These are phyloP conservation scores for Drosophila punjabiensis DNA, from an alignment of 1,140 invertebrate species.

Conservation along the genomic window DNA sequence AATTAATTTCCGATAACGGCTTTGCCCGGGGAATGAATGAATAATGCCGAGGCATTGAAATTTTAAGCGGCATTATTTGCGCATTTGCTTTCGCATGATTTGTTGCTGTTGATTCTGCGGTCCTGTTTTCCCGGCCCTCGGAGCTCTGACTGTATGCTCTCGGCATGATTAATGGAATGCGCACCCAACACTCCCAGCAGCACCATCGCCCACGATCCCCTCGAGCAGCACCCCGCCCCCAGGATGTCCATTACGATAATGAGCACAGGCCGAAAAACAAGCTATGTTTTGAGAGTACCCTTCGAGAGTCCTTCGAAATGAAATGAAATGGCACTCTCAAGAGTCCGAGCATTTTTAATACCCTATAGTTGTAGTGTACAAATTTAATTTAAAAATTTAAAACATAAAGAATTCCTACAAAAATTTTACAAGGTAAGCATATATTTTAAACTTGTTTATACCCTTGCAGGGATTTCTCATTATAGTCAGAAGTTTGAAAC, in stretches of 20 bases:
- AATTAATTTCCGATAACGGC: slow-evolving; percentile 61
- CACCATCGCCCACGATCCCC: slow-evolving; percentile 7
- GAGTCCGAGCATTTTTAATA: background rate
- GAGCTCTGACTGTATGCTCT: slow-evolving; percentile 23
- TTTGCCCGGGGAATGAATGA: slow-evolving; percentile 36
- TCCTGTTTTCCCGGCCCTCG: slow-evolving; percentile 48
- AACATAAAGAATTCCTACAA: background rate
- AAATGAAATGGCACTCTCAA: background rate
- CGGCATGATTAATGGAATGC: slow-evolving; percentile 62
- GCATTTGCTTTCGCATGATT: slow-evolving; percentile 58
- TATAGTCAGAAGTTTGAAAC: too few relatives aligned
- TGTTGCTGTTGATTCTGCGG: slow-evolving; percentile 60
- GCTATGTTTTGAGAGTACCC: slow-evolving; percentile 7
- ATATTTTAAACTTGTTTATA: too few relatives aligned
- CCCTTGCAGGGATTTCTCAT: too few relatives aligned
- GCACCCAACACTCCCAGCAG: slow-evolving; percentile 5
- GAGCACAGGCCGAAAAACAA: slow-evolving; percentile 40
- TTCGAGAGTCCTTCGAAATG: background rate
- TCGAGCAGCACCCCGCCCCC: slow-evolving; percentile 15
- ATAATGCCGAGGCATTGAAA: slow-evolving; percentile 60
- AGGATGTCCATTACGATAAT: slow-evolving; percentile 57
- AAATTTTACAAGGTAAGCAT: background rate
- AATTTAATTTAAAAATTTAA: background rate
- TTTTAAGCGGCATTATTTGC: slow-evolving; percentile 63
- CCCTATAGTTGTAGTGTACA: background rate